Evolutionary conservation across 2,888 invertebrate genomes (phyloP).

Genomic region (Scaptodrosophila latifasciaeformis): DNA sequence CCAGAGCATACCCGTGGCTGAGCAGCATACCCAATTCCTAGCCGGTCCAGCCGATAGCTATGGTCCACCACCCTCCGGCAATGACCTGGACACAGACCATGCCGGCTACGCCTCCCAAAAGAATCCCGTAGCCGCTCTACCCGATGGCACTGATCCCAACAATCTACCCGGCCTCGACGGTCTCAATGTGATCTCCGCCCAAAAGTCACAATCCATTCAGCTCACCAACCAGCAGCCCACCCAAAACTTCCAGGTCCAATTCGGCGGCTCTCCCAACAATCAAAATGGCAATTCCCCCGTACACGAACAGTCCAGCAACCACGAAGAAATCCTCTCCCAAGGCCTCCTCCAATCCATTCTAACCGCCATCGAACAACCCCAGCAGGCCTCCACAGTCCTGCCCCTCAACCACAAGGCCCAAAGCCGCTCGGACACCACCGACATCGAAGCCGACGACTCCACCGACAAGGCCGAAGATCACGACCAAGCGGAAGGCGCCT

Average conservation of each 20-base stretch:
- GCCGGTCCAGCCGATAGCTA: slow-evolving; percentile 54
- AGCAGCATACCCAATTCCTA: slow-evolving; percentile 67
- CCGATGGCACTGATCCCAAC: slow-evolving; percentile 59
- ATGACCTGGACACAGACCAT: slow-evolving; percentile 58
- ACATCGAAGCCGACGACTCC: slow-evolving; percentile 40
- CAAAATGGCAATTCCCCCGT: slow-evolving; percentile 3
- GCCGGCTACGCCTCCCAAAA: slow-evolving; percentile 71
- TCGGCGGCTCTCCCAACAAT: slow-evolving; percentile 76
- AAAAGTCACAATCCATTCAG: slow-evolving; percentile 71
- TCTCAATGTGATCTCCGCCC: slow-evolving; percentile 71
- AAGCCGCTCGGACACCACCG: slow-evolving; percentile 57
- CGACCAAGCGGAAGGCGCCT: slow-evolving; percentile 15
- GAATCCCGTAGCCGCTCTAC: slow-evolving; percentile 52
- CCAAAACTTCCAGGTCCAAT: slow-evolving; percentile 85
- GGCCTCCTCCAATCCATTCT: slow-evolving; percentile 87
- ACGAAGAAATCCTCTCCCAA: slow-evolving; percentile 86
- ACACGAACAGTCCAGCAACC: slow-evolving; percentile 76
- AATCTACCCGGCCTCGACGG: slow-evolving; percentile 70
- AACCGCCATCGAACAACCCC: slow-evolving; percentile 86
- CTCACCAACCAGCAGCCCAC: slow-evolving; percentile 75
- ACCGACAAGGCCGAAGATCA: slow-evolving; percentile 23
- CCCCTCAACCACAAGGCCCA: slow-evolving; percentile 58
- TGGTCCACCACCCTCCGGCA: slow-evolving; percentile 67
- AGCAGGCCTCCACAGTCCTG: slow-evolving; percentile 24
- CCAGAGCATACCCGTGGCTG: slow-evolving; percentile 68